Conservation (phyloP, 2,113 vertebrate genomes). For the Poeciliopsis retropinna region DNA sequence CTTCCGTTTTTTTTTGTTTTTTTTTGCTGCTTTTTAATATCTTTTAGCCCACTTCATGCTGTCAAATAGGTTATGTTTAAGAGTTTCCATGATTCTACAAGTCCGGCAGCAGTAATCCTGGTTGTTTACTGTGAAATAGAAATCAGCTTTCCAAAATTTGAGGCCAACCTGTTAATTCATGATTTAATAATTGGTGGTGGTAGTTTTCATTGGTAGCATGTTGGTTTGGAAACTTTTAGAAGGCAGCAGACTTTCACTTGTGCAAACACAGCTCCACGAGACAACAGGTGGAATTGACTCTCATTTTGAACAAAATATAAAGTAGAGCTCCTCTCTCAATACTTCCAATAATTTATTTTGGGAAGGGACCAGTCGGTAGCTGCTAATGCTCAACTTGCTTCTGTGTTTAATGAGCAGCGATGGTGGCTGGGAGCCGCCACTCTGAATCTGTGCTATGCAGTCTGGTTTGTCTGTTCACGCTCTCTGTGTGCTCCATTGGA, state of each 20-base stretch:
- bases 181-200: no score
- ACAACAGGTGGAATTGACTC: slow-evolving; percentile 48
- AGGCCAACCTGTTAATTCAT: no score
- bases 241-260: slow-evolving; percentile 35
- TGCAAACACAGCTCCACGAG: slow-evolving; percentile 2
- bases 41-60: background rate
- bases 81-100: background rate
- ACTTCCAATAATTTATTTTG: slow-evolving; percentile 31
- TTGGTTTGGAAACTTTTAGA: background rate
- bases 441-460: slow-evolving; percentile 30
- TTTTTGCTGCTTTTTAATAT: background rate
- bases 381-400: slow-evolving; percentile 41
- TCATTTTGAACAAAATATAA: slow-evolving; percentile 2
- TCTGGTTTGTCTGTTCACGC: slow-evolving; percentile 37
- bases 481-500: slow-evolving; percentile 15
- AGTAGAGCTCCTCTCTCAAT: background rate
- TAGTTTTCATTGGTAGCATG: no score
- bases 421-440: slow-evolving; percentile 41
- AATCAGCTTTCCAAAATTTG: no score
- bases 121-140: background rate
- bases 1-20: no score
- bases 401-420: slow-evolving; percentile 52
- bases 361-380: slow-evolving; percentile 21
- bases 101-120: background rate
- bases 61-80: background rate